Conservation (phyloP, 2,797 vertebrate genomes). For the Clarias pachynema region DNA sequence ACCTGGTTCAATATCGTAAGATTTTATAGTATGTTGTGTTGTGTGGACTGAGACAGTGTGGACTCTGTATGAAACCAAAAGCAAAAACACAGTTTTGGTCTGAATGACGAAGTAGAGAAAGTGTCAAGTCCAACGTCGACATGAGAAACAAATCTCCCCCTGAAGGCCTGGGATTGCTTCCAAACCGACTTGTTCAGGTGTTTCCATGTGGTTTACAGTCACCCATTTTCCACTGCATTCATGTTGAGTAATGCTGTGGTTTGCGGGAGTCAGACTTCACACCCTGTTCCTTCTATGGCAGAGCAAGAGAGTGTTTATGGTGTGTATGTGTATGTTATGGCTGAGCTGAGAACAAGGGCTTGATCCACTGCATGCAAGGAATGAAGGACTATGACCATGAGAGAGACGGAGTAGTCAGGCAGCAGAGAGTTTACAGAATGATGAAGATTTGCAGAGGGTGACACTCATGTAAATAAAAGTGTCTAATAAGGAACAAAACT, state of each 20-base stretch:
- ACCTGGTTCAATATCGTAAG: neutral
- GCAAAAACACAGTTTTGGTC: constrained; percentile 33
- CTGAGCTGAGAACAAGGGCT: constrained; percentile 58
- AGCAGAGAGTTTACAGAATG: neutral
- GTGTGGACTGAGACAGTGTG: neutral
- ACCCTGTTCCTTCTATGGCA: constrained; percentile 56
- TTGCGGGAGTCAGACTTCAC: constrained; percentile 63
- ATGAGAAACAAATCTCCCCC: constrained; percentile 57
- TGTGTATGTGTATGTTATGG: constrained; percentile 54
- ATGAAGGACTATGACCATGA: constrained; percentile 35
- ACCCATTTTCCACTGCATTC: constrained; percentile 66
- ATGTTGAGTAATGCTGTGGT: constrained; percentile 59
- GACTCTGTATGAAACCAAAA: constrained; percentile 44
- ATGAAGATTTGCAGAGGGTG: neutral
- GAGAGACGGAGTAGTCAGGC: neutral
- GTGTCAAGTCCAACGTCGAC: constrained; percentile 44
- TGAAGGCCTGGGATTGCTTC: constrained; percentile 41
- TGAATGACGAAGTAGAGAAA: constrained; percentile 41
- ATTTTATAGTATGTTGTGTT: neutral
- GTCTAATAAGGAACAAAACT: neutral
- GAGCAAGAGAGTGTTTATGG: constrained; percentile 71
- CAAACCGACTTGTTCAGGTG: constrained; percentile 64
- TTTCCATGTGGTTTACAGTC: constrained; percentile 67
- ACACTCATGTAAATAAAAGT: neutral
- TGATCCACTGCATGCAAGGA: constrained; percentile 72